Conservation (phyloP, 2,888 invertebrate genomes). For the Anoncus sp. region DNA sequence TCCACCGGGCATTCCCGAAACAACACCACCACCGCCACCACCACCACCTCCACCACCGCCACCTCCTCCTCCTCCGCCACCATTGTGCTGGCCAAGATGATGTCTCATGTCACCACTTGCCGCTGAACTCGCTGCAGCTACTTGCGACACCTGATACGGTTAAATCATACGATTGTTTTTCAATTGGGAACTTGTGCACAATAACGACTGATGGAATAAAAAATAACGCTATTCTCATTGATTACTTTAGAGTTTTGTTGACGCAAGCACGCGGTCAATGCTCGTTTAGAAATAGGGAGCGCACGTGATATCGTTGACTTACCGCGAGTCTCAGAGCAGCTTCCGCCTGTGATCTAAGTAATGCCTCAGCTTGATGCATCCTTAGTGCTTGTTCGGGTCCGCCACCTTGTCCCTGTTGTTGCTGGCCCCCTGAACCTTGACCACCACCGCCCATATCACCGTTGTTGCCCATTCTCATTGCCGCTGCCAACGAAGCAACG, state of each 20-base stretch:
- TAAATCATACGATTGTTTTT: no score
- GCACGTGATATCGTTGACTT: no score
- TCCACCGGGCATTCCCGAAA: constrained; percentile 79
- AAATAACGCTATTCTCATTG: no score
- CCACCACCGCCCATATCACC: constrained; percentile 80
- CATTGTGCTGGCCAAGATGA: constrained; percentile 82
- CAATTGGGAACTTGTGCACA: no score
- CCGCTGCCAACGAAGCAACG: constrained; percentile 81
- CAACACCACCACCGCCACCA: constrained; percentile 70
- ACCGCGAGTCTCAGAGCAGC: constrained; percentile 93
- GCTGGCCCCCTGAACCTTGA: constrained; percentile 81
- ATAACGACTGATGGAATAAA: no score
- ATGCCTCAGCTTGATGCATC: constrained; percentile 91
- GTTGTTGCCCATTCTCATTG: constrained; percentile 84
- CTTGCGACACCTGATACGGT: constrained; percentile 78
- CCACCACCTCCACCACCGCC: constrained; percentile 63
- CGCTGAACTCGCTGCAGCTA: constrained; percentile 82
- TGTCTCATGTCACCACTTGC: constrained; percentile 82
- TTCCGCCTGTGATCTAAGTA: constrained; percentile 93
- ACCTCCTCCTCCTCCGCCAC: constrained; percentile 68
- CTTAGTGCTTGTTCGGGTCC: constrained; percentile 85
- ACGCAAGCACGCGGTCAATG: no score
- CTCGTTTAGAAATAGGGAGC: no score
- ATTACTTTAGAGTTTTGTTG: no score
- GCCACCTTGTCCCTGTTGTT: constrained; percentile 78